phyloP scores from a whole-genome alignment of 2,113 vertebrate genomes.

The Haplochromis vanheusdeni region DNA sequence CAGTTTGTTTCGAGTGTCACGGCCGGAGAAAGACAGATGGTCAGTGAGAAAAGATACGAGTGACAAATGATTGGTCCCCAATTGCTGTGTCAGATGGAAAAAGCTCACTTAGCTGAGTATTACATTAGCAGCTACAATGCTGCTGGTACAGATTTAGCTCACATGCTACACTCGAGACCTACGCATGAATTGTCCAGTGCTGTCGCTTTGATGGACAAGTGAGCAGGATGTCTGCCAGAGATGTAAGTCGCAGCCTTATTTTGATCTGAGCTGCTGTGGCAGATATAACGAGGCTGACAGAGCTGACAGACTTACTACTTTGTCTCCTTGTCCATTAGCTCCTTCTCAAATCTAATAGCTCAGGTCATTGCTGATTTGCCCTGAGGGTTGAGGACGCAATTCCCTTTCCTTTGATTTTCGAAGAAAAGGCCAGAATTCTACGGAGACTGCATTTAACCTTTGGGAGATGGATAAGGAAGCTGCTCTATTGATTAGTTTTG shows the following conservation, averaged over 20 bases:
- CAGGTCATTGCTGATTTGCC: conserved; percentile 22
- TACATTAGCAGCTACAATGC: not conserved
- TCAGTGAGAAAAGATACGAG: not conserved
- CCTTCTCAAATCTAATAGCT: conserved; percentile 36
- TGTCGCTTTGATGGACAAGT: conserved; percentile 40
- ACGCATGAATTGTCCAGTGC: not conserved
- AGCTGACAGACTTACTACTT: conserved; percentile 30
- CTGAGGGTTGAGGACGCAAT: conserved; percentile 28
- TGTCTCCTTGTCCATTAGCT: conserved; percentile 10
- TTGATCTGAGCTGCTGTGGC: not conserved
- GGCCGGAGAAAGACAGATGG: not conserved
- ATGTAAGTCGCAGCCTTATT: not conserved
- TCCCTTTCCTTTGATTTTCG: conserved; percentile 28
- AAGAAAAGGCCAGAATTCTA: conserved; percentile 49
- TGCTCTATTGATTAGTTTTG: conserved; percentile 45
- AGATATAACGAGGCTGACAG: conserved; percentile 1
- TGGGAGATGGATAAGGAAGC: conserved; percentile 55
- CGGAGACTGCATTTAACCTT: conserved; percentile 57
- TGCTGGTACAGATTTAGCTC: not conserved
- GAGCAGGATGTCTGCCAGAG: conserved; percentile 37
- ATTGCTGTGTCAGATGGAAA: not conserved
- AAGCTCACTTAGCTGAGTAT: not conserved
- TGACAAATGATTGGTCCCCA: conserved; percentile 3
- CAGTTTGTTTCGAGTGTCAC: not conserved
- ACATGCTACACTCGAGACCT: not conserved